Evolutionary conservation across 2,113 vertebrate species (phyloP).

Genomic region (Mastomys coucha): DNA sequence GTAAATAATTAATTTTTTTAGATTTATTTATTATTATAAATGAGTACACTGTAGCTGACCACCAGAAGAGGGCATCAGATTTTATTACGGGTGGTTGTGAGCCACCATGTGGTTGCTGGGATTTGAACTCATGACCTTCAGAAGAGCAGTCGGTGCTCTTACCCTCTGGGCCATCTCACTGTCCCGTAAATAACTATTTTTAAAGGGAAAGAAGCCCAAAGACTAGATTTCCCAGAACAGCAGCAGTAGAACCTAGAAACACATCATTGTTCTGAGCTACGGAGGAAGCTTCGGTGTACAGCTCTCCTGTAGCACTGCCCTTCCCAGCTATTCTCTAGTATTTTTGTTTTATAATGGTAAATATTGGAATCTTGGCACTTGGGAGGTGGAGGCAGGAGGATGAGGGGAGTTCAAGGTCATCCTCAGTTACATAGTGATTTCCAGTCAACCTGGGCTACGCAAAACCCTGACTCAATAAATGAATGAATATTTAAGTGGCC

Average conservation of each 20-base stretch:
- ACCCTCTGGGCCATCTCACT: too few relatives aligned
- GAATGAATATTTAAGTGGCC: neutral
- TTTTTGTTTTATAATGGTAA: too few relatives aligned
- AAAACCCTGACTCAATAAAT: neutral
- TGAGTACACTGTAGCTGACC: too few relatives aligned
- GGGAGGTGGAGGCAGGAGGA: neutral
- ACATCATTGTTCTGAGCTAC: neutral
- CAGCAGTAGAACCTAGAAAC: neutral
- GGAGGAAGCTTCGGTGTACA: neutral
- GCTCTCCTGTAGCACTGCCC: neutral
- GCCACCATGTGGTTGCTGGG: too few relatives aligned
- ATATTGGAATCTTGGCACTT: neutral
- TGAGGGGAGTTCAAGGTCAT: neutral
- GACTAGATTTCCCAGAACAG: neutral
- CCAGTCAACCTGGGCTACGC: neutral
- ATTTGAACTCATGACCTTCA: too few relatives aligned
- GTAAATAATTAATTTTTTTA: too few relatives aligned
- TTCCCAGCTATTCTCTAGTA: too few relatives aligned
- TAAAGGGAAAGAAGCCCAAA: neutral
- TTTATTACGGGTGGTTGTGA: too few relatives aligned
- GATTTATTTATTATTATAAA: too few relatives aligned
- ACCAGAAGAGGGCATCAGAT: too few relatives aligned
- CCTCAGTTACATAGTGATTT: neutral
- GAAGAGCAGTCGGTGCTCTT: too few relatives aligned
- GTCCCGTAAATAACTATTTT: too few relatives aligned